phyloP scores from a whole-genome alignment of 2,797 vertebrate species.

The Micropoecilia bifurca region DNA sequence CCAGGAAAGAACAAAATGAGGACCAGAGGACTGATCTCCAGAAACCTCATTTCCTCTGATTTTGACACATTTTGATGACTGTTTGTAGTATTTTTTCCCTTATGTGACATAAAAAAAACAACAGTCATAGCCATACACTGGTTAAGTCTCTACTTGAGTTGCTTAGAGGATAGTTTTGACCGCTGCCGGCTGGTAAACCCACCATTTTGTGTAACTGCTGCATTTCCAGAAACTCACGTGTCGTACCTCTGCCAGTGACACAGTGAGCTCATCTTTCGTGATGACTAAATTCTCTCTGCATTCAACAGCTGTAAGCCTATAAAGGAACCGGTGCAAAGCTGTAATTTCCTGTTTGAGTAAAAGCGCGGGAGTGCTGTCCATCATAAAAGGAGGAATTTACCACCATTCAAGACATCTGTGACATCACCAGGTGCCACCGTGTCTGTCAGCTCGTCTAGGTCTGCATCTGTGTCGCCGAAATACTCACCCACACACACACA shows the following conservation, averaged over 20 bases:
- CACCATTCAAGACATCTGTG: conserved; percentile 55
- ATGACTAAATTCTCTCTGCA: background rate
- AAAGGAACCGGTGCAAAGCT: background rate
- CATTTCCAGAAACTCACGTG: background rate
- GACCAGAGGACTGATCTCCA: background rate
- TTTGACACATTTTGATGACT: background rate
- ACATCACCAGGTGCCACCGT: conserved; percentile 77
- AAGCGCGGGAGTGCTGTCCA: conserved; percentile 49
- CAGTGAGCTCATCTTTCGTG: background rate
- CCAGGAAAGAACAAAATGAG: background rate
- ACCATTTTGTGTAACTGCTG: background rate
- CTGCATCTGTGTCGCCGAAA: conserved; percentile 35
- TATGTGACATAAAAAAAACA: background rate
- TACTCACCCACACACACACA: background rate
- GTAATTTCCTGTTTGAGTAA: conserved; percentile 33
- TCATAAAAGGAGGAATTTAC: conserved; percentile 61
- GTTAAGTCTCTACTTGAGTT: background rate
- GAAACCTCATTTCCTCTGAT: background rate
- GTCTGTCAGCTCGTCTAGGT: conserved; percentile 67
- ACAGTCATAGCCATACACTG: background rate
- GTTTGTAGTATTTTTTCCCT: background rate
- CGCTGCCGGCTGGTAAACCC: background rate
- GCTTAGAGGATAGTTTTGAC: background rate
- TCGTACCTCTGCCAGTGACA: background rate
- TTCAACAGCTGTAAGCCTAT: background rate